These are phyloP conservation scores for Caenorhabditis sulstoni DNA, from an alignment of 2,888 invertebrate genomes.

Conservation along the genomic window DNA sequence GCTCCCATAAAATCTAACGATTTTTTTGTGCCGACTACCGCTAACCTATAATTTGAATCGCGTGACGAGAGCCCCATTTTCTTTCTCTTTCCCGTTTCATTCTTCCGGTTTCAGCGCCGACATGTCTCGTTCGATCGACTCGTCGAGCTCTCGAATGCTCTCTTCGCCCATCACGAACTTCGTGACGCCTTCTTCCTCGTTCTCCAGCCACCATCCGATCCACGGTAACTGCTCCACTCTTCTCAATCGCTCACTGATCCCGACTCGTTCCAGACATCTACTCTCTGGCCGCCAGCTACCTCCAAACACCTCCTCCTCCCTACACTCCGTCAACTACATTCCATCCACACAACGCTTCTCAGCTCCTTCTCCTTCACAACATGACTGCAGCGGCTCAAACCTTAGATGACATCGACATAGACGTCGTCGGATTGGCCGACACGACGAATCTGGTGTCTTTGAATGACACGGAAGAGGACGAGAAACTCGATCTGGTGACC, in stretches of 20 bases:
- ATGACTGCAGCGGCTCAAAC: conserved; percentile 40
- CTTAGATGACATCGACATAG: conserved; percentile 63
- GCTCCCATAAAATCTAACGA: conserved; percentile 42
- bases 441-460: conserved; percentile 54
- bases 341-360: conserved; percentile 43
- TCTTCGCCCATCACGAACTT: conserved; percentile 52
- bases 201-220: conserved; percentile 32
- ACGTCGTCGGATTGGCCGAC: conserved; percentile 62
- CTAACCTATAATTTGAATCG: conserved; percentile 43
- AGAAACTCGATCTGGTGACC: conserved; percentile 36
- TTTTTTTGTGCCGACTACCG: conserved; percentile 11
- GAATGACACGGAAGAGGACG: conserved; percentile 54
- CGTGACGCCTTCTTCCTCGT: conserved; percentile 51
- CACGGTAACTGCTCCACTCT: conserved; percentile 26
- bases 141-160: conserved; percentile 55
- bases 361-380: conserved; percentile 56
- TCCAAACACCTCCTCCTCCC: conserved; percentile 50
- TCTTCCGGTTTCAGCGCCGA: conserved; percentile 52
- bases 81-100: neutral
- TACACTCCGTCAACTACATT: conserved; percentile 39
- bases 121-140: conserved; percentile 60
- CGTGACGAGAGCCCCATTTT: conserved; percentile 18
- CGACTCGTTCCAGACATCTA: conserved; percentile 45
- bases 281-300: conserved; percentile 45
- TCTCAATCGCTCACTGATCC: neutral